These are phyloP conservation scores for Brachionus plicatilis DNA, from an alignment of 1,140 invertebrate genomes.

Conservation along the genomic window DNA sequence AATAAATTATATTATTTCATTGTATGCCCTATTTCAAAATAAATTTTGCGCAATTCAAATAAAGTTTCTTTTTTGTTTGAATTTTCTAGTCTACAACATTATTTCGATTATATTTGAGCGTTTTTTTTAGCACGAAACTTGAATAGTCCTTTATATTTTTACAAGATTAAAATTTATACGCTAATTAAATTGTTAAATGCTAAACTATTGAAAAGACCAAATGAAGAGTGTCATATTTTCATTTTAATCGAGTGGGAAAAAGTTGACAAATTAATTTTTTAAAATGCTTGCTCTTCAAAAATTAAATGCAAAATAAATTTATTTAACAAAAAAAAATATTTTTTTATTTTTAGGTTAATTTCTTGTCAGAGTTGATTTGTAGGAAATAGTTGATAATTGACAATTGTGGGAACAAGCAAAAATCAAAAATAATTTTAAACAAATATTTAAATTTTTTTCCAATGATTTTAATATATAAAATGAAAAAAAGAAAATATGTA, in stretches of 20 bases:
- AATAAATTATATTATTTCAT: background rate
- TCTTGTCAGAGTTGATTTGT: no score
- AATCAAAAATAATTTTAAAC: no score
- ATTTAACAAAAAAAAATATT: background rate
- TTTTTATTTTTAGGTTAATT: background rate
- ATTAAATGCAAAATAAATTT: no score
- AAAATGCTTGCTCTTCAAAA: background rate
- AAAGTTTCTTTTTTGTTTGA: background rate
- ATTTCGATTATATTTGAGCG: background rate
- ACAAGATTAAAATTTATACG: background rate
- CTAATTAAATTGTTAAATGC: background rate
- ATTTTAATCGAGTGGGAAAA: background rate
- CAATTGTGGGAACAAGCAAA: no score
- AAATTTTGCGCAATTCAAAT: background rate
- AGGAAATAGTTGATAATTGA: no score
- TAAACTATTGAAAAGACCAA: background rate
- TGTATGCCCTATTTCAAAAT: background rate
- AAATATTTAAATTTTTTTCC: no score
- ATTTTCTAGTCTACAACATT: background rate
- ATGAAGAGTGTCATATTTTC: background rate
- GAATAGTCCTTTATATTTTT: background rate
- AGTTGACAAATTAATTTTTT: background rate
- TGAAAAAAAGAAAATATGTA: background rate
- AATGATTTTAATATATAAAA: no score
- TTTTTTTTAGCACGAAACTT: background rate